These are phyloP conservation scores for Poecile atricapillus DNA, from an alignment of 2,113 vertebrate species.

Conservation along the genomic window DNA sequence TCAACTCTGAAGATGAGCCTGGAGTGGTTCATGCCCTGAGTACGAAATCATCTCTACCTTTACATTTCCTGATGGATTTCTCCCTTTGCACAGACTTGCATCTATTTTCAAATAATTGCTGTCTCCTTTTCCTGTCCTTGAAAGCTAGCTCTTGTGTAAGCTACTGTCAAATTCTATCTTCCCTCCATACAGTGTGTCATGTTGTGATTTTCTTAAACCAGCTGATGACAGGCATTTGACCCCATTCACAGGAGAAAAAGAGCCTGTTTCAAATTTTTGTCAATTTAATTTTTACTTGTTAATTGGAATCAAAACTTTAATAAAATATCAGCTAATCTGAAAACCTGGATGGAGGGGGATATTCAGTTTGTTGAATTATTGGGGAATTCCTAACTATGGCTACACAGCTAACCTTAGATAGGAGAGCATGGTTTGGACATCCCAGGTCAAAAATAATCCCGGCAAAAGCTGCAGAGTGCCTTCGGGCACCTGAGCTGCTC, in stretches of 20 bases:
- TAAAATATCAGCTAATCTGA: not conserved
- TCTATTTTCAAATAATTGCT: not conserved
- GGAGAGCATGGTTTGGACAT: not conserved
- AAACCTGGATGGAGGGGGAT: not conserved
- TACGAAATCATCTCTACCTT: not conserved
- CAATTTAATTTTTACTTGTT: not conserved
- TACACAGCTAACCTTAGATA: not conserved
- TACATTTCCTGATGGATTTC: not conserved
- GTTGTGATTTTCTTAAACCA: not conserved
- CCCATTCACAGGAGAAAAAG: not conserved
- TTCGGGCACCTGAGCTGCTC: not conserved
- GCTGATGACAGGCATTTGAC: not conserved
- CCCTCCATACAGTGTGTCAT: not conserved
- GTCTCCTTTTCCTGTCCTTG: conserved; percentile 12
- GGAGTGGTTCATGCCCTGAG: not conserved
- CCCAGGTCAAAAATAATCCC: not conserved
- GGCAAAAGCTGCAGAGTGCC: not conserved
- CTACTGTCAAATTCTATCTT: not conserved
- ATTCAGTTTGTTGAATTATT: not conserved
- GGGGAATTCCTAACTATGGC: not conserved
- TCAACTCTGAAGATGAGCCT: not conserved
- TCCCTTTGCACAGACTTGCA: not conserved
- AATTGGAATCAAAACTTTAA: not conserved
- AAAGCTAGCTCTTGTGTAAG: not conserved
- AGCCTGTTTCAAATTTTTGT: not conserved